Conservation (phyloP, 2,797 vertebrate genomes). For the Macrochelys suwanniensis region DNA sequence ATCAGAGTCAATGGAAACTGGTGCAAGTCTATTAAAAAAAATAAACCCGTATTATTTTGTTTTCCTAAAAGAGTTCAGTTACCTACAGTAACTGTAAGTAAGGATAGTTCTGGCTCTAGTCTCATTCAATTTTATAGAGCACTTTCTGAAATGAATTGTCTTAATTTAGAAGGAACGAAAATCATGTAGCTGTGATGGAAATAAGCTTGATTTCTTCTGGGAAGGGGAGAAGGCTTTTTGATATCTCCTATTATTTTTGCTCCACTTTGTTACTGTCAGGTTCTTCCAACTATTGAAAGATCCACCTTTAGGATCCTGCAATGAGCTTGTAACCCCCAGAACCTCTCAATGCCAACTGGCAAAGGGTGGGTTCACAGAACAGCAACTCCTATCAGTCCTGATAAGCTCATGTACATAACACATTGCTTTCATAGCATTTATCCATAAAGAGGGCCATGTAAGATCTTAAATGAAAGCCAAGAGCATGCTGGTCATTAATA, state of each 20-base stretch:
- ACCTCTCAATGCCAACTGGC: neutral
- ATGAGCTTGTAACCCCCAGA: neutral
- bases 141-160: neutral
- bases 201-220: neutral
- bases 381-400: neutral
- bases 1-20: neutral
- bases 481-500: neutral
- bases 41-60: neutral
- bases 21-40: neutral
- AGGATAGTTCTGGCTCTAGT: neutral
- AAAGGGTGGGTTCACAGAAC: neutral
- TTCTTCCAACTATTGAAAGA: neutral
- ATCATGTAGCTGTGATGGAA: neutral
- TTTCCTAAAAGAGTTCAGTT: neutral
- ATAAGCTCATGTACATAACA: neutral
- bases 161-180: neutral
- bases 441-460: neutral
- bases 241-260: neutral
- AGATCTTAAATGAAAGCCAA: neutral
- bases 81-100: neutral
- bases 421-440: neutral
- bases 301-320: neutral
- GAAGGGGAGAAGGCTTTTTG: neutral
- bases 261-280: neutral
- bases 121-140: neutral